These are phyloP conservation scores for Gambusia yucatana DNA, from an alignment of 2,797 vertebrate species.

Conservation along the genomic window DNA sequence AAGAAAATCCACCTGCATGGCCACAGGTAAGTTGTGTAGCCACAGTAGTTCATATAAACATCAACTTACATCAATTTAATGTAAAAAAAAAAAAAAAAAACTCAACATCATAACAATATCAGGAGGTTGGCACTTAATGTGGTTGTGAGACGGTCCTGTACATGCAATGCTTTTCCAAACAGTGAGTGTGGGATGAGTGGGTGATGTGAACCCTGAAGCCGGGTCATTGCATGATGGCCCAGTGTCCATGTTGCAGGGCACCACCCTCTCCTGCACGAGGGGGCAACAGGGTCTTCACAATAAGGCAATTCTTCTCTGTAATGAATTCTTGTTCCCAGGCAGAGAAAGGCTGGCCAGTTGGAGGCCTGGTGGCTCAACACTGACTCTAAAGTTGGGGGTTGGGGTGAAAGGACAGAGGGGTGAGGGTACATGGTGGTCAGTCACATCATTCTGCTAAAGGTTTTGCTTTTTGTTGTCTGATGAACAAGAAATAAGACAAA, in stretches of 20 bases:
- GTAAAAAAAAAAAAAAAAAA: background rate
- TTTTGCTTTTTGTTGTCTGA: conserved; percentile 63
- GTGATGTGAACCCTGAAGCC: conserved; percentile 79
- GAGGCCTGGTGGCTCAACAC: conserved; percentile 48
- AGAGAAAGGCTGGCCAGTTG: conserved; percentile 54
- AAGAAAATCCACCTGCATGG: background rate
- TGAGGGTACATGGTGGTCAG: conserved; percentile 53
- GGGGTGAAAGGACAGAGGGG: conserved; percentile 32
- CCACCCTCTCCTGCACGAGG: conserved; percentile 59
- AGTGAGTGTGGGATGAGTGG: conserved; percentile 74
- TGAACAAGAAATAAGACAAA: conserved; percentile 16
- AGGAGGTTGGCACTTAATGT: conserved; percentile 17
- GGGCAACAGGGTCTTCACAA: conserved; percentile 72
- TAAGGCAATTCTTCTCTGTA: conserved; percentile 82
- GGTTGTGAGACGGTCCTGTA: conserved; percentile 50
- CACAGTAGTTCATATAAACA: background rate
- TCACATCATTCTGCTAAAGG: conserved; percentile 82
- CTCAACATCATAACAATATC: background rate
- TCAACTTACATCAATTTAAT: background rate
- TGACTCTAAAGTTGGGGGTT: conserved; percentile 50
- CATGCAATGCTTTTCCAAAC: conserved; percentile 77
- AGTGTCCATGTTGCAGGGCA: conserved; percentile 68
- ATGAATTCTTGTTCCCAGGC: conserved; percentile 78
- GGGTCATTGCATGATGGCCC: conserved; percentile 72
- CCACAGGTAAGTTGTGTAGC: background rate